These are phyloP conservation scores for Orcinus orca DNA, from an alignment of 2,113 vertebrate species.

Conservation along the genomic window DNA sequence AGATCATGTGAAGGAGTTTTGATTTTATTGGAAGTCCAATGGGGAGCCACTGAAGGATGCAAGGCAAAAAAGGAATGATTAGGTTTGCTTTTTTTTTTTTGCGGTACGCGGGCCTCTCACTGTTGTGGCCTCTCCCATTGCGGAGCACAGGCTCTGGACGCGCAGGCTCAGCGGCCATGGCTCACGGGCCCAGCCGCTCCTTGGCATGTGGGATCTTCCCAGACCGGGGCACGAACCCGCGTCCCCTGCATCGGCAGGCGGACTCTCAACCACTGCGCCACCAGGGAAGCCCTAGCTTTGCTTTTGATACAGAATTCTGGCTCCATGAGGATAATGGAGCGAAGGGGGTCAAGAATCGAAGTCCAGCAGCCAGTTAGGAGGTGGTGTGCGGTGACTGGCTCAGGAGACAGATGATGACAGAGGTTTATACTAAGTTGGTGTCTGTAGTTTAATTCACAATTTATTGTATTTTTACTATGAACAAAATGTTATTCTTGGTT, in stretches of 20 bases:
- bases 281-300: background rate
- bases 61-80: background rate
- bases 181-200: too few relatives aligned
- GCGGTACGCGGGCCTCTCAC: too few relatives aligned
- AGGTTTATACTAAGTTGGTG: background rate
- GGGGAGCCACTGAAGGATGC: background rate
- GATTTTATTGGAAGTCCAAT: background rate
- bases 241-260: too few relatives aligned
- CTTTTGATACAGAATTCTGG: background rate
- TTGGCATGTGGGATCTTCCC: too few relatives aligned
- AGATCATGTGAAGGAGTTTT: background rate
- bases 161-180: too few relatives aligned
- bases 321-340: background rate
- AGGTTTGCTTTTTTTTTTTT: background rate
- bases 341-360: background rate
- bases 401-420: background rate
- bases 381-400: background rate
- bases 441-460: background rate
- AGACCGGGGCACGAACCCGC: accelerated
- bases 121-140: too few relatives aligned
- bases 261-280: too few relatives aligned
- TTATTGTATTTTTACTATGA: background rate
- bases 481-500: background rate
- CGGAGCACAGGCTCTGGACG: too few relatives aligned
- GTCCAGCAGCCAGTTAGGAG: background rate